These are phyloP conservation scores for Otocyon megalotis DNA, from an alignment of 2,113 vertebrate genomes.

Conservation along the genomic window DNA sequence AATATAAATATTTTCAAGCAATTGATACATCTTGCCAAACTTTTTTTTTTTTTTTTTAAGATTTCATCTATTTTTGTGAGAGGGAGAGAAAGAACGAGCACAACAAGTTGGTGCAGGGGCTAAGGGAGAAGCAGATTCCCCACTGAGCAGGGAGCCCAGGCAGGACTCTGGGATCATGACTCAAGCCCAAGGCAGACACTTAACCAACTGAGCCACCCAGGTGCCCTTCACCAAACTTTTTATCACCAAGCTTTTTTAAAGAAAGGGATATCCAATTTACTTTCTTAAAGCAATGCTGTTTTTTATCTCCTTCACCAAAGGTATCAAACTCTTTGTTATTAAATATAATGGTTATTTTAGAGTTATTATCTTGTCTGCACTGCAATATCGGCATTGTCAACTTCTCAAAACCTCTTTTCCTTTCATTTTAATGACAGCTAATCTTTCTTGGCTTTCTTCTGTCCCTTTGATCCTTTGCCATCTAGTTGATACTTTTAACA, in stretches of 20 bases:
- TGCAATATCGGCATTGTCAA: neutral
- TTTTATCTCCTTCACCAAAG: neutral
- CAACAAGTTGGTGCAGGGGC: too few species aligned
- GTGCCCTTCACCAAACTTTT: neutral
- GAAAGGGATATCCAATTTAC: neutral
- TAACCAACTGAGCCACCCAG: too few species aligned
- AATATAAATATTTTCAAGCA: constrained; percentile 24
- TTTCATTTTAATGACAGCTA: neutral
- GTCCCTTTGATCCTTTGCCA: neutral
- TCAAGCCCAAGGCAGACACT: too few species aligned
- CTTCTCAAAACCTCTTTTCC: neutral
- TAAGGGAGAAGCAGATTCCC: too few species aligned
- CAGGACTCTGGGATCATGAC: too few species aligned
- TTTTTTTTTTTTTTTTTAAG: too few species aligned
- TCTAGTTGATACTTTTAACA: neutral
- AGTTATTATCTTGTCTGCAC: neutral
- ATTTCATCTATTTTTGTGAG: too few species aligned
- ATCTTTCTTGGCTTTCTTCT: neutral
- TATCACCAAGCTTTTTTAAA: neutral
- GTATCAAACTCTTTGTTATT: neutral
- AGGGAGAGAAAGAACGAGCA: too few species aligned
- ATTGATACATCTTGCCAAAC: neutral
- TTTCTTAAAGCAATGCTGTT: neutral
- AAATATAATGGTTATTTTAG: neutral
- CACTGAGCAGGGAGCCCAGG: too few species aligned